Evolutionary conservation across 1,140 invertebrate species (phyloP).

Genomic region (Bactericera cockerelli): DNA sequence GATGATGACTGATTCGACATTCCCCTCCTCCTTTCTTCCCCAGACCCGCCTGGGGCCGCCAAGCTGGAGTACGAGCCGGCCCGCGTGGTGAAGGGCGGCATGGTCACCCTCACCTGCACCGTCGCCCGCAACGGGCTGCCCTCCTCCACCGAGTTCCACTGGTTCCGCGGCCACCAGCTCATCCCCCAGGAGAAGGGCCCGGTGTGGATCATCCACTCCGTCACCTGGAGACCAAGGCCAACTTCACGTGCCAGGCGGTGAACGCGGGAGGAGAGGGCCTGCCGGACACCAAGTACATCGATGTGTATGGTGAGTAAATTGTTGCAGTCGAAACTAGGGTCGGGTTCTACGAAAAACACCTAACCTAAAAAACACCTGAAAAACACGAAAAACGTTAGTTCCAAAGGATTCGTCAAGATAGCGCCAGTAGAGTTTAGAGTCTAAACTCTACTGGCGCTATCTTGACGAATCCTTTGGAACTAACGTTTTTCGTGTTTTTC

Average conservation of each 20-base stretch:
- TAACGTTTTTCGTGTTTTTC: no score
- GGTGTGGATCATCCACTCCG: conserved; percentile 60
- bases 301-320: conserved; percentile 52
- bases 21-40: no score
- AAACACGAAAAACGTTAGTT: no score
- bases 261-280: conserved; percentile 66
- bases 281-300: conserved; percentile 49
- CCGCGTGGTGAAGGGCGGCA: conserved; percentile 59
- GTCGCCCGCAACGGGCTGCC: conserved; percentile 66
- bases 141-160: conserved; percentile 44
- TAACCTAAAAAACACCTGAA: no score
- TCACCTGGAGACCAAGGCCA: conserved; percentile 64
- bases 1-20: no score
- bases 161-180: conserved; percentile 55
- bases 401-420: no score
- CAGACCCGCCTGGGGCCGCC: conserved; percentile 59
- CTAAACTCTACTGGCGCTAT: no score
- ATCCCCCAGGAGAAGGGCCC: conserved; percentile 53
- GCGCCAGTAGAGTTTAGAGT: no score
- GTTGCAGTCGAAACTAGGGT: no score
- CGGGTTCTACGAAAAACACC: no score
- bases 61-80: conserved; percentile 50
- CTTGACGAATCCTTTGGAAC: no score
- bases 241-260: conserved; percentile 70
- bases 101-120: conserved; percentile 60